Percentiles rank a stretch among this genome's conserved stretches.
Evolutionary conservation across 2,888 invertebrate genomes (phyloP).

Genomic region (Leucozona laternaria): DNA sequence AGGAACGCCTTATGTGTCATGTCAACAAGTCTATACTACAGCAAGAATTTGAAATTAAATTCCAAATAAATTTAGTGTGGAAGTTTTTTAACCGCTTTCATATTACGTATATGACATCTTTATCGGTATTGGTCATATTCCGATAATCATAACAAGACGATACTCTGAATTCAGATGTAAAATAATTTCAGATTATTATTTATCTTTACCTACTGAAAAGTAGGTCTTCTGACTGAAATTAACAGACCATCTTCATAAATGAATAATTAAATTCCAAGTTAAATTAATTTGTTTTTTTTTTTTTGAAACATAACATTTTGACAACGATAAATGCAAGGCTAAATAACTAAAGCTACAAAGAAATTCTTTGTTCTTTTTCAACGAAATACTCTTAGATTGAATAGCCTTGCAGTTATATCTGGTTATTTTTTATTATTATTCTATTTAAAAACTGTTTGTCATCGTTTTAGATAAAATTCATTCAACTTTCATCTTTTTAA

Average conservation of each 20-base stretch:
- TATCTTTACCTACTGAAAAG: too few species aligned
- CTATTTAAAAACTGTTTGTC: not conserved
- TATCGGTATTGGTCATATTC: too few species aligned
- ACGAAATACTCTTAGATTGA: not conserved
- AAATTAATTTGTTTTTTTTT: not conserved
- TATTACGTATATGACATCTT: too few species aligned
- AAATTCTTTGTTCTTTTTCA: not conserved
- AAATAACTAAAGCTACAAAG: not conserved
- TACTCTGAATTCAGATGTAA: too few species aligned
- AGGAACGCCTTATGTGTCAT: too few species aligned
- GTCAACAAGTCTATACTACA: too few species aligned
- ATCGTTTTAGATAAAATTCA: not conserved
- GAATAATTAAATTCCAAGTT: not conserved
- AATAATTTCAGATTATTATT: too few species aligned
- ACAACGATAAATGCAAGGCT: not conserved
- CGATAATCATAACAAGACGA: too few species aligned
- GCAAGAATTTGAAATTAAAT: too few species aligned
- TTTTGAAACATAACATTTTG: not conserved
- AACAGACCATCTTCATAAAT: not conserved
- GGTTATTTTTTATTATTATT: not conserved
- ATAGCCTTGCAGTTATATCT: not conserved
- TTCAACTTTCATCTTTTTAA: not conserved
- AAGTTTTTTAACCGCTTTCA: too few species aligned
- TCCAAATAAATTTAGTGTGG: too few species aligned
- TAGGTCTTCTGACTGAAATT: too few species aligned